phyloP scores from a whole-genome alignment of 2,113 vertebrate species.

The Cebidichthys violaceus region DNA sequence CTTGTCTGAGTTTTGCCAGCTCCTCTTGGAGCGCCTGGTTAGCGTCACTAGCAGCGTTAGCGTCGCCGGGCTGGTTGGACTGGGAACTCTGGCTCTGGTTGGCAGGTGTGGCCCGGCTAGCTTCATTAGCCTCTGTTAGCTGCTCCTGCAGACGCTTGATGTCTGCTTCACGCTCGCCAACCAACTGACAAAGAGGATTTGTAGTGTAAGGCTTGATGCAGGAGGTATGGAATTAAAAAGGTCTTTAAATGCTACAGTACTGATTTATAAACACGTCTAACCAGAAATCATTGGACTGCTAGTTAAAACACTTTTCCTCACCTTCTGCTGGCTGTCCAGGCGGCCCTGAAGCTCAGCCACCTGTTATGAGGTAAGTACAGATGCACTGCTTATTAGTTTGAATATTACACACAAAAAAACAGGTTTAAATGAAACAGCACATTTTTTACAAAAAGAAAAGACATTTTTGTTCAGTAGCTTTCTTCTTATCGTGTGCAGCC shows the following conservation, averaged over 20 bases:
- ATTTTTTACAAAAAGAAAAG: neutral
- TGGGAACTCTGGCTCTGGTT: constrained; percentile 58
- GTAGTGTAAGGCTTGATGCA: no score
- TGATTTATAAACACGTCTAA: neutral
- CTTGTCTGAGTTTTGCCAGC: constrained; percentile 88
- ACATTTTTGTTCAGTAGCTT: no score
- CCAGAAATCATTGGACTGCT: neutral
- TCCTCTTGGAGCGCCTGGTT: constrained; percentile 86
- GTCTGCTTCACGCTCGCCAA: constrained; percentile 86
- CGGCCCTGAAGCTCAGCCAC: constrained; percentile 87
- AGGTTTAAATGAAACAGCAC: neutral
- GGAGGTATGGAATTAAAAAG: neutral
- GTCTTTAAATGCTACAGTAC: neutral
- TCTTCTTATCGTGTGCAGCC: neutral
- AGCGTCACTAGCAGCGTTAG: constrained; percentile 77
- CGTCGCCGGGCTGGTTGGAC: constrained; percentile 71
- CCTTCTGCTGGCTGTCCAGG: constrained; percentile 90
- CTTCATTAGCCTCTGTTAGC: constrained; percentile 78
- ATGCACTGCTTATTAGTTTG: neutral
- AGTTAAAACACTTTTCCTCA: constrained; percentile 58
- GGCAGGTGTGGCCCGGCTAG: constrained; percentile 66
- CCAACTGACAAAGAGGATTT: constrained; percentile 34
- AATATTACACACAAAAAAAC: neutral
- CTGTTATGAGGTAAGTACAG: constrained; percentile 46
- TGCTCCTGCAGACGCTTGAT: constrained; percentile 88